Base-by-base conservation (phyloP, 2,888 invertebrate genomes). In the Mythimna vitellina region DNA sequence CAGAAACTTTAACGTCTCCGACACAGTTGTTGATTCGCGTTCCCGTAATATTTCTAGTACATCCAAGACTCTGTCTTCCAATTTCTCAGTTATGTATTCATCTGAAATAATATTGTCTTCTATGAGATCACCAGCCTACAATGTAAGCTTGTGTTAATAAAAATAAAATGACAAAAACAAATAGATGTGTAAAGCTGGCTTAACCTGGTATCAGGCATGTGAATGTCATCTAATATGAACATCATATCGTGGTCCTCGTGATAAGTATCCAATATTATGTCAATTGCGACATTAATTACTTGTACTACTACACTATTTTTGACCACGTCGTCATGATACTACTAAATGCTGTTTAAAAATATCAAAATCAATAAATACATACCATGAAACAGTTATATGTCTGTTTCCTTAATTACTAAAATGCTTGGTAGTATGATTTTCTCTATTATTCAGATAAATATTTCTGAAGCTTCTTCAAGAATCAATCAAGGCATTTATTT, bases 261-360 rank as follows among this genome's bases (percentile, higher is more conserved):
- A 65, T 77, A 71, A 64, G 10, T 49, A 32, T 61, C 32, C 35
- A 42, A 42, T 38, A 42, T 58, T 71, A 81, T 62, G 66, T 51
- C 62, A 62, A 62, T 46, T 49, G 32, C 38, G 53, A 6, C 38
- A 62, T 4, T 75, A 49, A 80, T 65, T 62, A 81, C 63, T 25
- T 22, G 12, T 46, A 56, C 53, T 5, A 32, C 32, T 56, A 56
- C 42, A 46, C 49, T 72, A 51, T 63, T 75, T 71, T 70, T 78
- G 67, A 78, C 73, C 65, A 58, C 46, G 17, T 57, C n/a, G 14
- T 38, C 67, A 76, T 72, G 35, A 60, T 46, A 46, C 57, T 58
- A 67, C 66, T 67, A 74, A 78, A 82, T 74, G 22, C 42, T 70
- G 22, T 51, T 35, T 53, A 66, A 64, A 62, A 32, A 53, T 61